phyloP scores from a whole-genome alignment of 2,888 invertebrate species.

The Panzeria rudis region DNA sequence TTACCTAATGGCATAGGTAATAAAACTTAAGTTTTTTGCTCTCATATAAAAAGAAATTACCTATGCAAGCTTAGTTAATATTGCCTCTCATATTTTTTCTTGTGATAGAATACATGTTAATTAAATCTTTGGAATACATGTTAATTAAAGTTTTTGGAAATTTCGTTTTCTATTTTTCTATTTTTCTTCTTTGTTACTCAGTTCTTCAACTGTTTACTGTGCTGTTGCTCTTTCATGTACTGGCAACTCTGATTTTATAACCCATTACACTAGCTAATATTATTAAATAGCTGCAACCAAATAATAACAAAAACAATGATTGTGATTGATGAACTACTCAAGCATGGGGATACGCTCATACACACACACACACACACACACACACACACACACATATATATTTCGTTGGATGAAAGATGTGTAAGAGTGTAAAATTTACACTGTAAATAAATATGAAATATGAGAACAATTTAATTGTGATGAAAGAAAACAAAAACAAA shows the following conservation, averaged over 20 bases:
- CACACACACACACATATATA: neutral
- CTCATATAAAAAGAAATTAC: too few relatives aligned
- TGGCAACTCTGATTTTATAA: slow-evolving; percentile 1
- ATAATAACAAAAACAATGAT: slow-evolving; percentile 38
- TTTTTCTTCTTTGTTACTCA: too few relatives aligned
- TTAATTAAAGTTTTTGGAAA: too few relatives aligned
- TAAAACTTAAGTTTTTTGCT: too few relatives aligned
- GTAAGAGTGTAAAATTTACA: too few relatives aligned
- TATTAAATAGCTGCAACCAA: slow-evolving; percentile 19
- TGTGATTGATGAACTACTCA: slow-evolving; percentile 50
- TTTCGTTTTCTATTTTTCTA: too few relatives aligned
- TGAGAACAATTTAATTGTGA: slow-evolving; percentile 2
- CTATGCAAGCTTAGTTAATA: too few relatives aligned
- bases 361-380: neutral
- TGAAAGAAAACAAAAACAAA: slow-evolving; percentile 2
- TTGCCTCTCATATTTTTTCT: too few relatives aligned
- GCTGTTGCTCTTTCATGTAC: neutral
- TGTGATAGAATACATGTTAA: too few relatives aligned
- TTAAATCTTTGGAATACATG: too few relatives aligned
- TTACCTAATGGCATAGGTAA: too few relatives aligned
- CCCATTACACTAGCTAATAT: neutral
- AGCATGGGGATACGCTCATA: neutral
- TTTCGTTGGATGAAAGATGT: neutral
- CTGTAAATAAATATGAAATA: slow-evolving; percentile 3
- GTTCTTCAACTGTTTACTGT: neutral